phyloP scores from a whole-genome alignment of 2,888 invertebrate species.

The Galeruca laticollis region DNA sequence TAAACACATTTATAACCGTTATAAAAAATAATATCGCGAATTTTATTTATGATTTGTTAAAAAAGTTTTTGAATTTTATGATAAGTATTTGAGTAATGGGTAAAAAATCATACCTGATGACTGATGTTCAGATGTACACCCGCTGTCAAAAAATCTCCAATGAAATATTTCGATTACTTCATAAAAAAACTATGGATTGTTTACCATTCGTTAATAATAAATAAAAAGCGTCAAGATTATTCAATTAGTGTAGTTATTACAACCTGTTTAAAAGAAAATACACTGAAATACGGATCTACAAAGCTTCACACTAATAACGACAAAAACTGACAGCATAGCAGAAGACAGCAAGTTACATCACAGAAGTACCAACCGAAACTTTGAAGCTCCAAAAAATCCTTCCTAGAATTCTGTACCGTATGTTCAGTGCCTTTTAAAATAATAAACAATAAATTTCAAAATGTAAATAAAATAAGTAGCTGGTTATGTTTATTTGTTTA shows the following conservation, averaged over 20 bases:
- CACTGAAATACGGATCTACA: slow-evolving; percentile 19
- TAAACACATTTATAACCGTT: neutral
- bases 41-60: neutral
- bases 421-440: neutral
- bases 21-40: neutral
- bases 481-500: no score
- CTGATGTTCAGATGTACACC: slow-evolving; percentile 32
- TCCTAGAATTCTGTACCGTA: no score
- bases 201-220: slow-evolving; percentile 9
- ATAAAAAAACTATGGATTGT: slow-evolving; percentile 36
- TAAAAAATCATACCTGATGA: slow-evolving; percentile 24
- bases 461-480: no score
- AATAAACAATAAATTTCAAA: no score
- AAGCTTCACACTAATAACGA: slow-evolving; percentile 34
- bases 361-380: slow-evolving; percentile 13
- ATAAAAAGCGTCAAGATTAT: neutral
- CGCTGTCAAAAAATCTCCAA: slow-evolving; percentile 40
- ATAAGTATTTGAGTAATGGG: slow-evolving; percentile 31
- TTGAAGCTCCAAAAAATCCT: neutral
- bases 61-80: neutral
- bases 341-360: slow-evolving; percentile 32
- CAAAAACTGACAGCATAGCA: slow-evolving; percentile 37
- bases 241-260: neutral
- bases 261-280: slow-evolving; percentile 6
- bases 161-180: slow-evolving; percentile 37